Evolutionary conservation across 2,113 vertebrate genomes (phyloP).

Genomic region (Chunga burmeisteri): DNA sequence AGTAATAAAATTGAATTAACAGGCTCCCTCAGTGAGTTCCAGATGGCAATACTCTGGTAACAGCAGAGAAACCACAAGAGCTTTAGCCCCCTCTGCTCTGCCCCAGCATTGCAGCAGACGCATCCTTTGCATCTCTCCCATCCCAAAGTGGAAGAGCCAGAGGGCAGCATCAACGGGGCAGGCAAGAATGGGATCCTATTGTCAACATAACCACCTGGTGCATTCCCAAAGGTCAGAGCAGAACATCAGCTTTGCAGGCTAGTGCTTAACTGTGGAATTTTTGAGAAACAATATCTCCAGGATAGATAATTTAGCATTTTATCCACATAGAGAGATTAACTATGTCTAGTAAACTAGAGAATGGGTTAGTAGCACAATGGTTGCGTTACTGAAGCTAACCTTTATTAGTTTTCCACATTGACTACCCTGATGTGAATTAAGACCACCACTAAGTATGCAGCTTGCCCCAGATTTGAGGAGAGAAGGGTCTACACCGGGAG

Average conservation of each 20-base stretch:
- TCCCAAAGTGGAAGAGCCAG: neutral
- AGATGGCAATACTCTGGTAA: neutral
- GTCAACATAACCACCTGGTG: neutral
- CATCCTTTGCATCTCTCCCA: neutral
- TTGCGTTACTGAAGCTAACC: neutral
- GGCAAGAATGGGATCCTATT: neutral
- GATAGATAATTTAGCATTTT: neutral
- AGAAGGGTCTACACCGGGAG: neutral
- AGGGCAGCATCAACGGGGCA: neutral
- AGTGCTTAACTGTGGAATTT: neutral
- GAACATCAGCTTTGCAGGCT: neutral
- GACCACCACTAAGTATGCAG: neutral
- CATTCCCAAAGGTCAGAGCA: neutral
- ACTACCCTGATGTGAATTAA: neutral
- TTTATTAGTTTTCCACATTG: neutral
- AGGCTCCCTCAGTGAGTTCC: constrained; percentile 31
- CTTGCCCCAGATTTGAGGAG: neutral
- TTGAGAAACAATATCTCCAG: neutral
- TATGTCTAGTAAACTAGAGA: neutral
- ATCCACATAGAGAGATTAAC: neutral
- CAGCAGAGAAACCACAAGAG: neutral
- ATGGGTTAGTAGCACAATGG: neutral
- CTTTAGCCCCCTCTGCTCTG: neutral
- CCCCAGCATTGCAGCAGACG: neutral
- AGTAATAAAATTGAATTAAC: constrained; percentile 65